phyloP scores from a whole-genome alignment of 2,113 vertebrate genomes.

The Pituophis catenifer region DNA sequence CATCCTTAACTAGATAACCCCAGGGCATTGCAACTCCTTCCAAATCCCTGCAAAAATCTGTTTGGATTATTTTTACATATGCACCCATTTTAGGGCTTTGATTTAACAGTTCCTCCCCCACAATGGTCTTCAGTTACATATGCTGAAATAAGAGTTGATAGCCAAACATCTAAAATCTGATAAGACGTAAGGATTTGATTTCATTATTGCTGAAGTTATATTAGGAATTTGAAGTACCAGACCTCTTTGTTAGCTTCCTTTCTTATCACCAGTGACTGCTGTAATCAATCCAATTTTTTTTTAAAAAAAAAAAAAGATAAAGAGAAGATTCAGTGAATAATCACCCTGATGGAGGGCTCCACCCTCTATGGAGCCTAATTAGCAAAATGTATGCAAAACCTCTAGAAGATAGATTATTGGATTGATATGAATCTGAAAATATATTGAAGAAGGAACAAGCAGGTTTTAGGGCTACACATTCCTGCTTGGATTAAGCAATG shows the following conservation, averaged over 20 bases:
- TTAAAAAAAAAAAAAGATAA: neutral
- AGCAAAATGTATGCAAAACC: neutral
- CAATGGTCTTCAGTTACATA: neutral
- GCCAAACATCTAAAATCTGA: neutral
- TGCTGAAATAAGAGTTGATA: neutral
- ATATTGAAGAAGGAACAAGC: neutral
- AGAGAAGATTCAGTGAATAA: neutral
- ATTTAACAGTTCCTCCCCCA: neutral
- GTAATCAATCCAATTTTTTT: neutral
- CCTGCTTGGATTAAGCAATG: neutral
- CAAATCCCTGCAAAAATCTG: neutral
- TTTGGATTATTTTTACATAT: neutral
- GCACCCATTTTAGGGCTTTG: neutral
- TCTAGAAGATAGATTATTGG: neutral
- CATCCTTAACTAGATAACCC: neutral
- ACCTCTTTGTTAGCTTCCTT: neutral
- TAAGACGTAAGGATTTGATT: neutral
- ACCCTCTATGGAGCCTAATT: neutral
- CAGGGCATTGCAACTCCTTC: neutral
- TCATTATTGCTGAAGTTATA: neutral
- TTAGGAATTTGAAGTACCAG: neutral
- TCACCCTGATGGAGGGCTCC: neutral
- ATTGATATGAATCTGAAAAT: neutral
- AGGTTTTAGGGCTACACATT: neutral
- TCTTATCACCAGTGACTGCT: neutral